Evolutionary conservation across 2,888 invertebrate genomes (phyloP).

Genomic region (Gastrophysa polygoni): DNA sequence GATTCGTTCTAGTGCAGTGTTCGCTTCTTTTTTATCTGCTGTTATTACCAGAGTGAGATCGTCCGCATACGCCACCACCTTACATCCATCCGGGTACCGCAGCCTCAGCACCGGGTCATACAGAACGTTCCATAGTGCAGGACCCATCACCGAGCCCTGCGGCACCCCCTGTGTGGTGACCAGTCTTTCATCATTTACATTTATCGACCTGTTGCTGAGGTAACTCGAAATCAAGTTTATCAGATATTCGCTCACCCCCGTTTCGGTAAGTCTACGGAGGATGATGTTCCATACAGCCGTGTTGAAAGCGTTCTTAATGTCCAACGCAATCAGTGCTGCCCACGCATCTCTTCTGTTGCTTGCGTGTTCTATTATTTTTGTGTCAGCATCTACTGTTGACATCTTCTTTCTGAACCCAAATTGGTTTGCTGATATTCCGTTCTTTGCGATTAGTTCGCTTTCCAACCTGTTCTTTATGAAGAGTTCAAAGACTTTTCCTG

Average conservation of each 20-base stretch:
- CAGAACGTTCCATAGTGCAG: neutral
- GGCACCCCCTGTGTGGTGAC: neutral
- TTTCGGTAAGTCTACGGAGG: neutral
- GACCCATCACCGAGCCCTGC: neutral
- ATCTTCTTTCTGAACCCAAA: conserved; percentile 13
- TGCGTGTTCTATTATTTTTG: neutral
- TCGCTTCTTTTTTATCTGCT: too few species aligned
- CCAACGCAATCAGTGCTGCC: conserved; percentile 2
- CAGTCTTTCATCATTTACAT: neutral
- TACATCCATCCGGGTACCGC: too few species aligned
- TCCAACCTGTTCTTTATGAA: conserved; percentile 13
- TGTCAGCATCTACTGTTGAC: conserved; percentile 15
- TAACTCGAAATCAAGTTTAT: conserved; percentile 5
- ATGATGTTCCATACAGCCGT: conserved; percentile 12
- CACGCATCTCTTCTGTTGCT: neutral
- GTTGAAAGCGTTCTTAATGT: conserved; percentile 19
- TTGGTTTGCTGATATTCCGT: conserved; percentile 5
- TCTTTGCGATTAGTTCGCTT: conserved; percentile 3
- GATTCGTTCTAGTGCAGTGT: too few species aligned
- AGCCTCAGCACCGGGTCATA: neutral
- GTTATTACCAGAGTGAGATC: too few species aligned
- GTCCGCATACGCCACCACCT: too few species aligned
- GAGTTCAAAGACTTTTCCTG: conserved; percentile 20
- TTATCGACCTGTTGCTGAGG: conserved; percentile 6
- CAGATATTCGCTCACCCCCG: conserved; percentile 3